phyloP scores from a whole-genome alignment of 2,113 vertebrate genomes.

The Chelonoidis abingdonii region DNA sequence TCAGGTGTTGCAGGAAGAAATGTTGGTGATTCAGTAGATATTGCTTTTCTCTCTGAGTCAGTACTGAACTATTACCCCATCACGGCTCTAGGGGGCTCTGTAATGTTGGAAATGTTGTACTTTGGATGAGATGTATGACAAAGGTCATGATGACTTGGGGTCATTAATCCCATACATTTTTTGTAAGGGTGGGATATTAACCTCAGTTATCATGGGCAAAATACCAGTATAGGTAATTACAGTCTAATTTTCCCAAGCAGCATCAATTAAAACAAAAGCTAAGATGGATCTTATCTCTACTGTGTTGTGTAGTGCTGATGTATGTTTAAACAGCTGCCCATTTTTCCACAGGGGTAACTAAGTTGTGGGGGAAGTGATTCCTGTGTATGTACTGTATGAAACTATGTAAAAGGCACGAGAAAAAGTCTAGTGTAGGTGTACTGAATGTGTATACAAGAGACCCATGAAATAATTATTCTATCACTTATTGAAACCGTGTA shows the following conservation, averaged over 20 bases:
- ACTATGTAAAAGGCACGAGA: background rate
- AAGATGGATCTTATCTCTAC: background rate
- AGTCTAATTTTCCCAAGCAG: slow-evolving; percentile 24
- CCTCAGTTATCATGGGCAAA: slow-evolving; percentile 26
- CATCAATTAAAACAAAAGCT: background rate
- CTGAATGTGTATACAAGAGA: background rate
- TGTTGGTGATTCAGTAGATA: slow-evolving; percentile 46
- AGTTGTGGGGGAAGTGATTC: background rate
- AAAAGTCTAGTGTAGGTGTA: background rate
- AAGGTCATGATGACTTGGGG: slow-evolving; percentile 49
- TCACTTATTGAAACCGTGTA: background rate
- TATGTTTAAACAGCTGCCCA: background rate
- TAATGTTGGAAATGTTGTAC: slow-evolving; percentile 63
- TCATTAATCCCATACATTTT: background rate
- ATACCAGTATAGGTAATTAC: slow-evolving; percentile 34
- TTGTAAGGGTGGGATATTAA: background rate
- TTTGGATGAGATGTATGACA: background rate
- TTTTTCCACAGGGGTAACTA: background rate
- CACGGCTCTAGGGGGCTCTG: slow-evolving; percentile 73
- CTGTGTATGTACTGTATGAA: background rate
- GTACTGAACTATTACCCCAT: slow-evolving; percentile 39
- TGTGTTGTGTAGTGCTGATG: background rate
- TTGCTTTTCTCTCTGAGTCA: slow-evolving; percentile 31
- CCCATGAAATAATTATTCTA: background rate
- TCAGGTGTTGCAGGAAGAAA: background rate